Percentiles rank a stretch among this genome's conserved stretches.
These are phyloP conservation scores for Chrysemys picta DNA, from an alignment of 2,113 vertebrate species.

Conservation along the genomic window DNA sequence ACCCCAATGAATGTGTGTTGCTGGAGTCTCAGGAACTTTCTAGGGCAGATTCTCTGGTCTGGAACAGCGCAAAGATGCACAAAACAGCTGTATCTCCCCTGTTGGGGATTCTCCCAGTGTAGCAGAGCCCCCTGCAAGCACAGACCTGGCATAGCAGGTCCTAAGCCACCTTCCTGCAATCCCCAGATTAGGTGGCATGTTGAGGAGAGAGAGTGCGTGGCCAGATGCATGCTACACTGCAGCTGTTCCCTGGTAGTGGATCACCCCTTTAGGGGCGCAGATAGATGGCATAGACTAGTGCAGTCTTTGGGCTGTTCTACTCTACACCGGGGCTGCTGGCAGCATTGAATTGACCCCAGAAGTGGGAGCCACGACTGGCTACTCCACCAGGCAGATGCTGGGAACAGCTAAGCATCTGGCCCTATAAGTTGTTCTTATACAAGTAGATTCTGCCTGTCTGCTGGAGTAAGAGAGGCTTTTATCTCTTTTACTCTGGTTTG, in stretches of 20 bases:
- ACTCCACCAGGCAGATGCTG: not conserved
- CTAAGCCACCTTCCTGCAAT: not conserved
- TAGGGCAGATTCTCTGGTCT: not conserved
- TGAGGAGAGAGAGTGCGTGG: not conserved
- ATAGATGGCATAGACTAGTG: not conserved
- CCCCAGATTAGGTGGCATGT: not conserved
- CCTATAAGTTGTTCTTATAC: not conserved
- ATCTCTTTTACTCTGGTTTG: not conserved
- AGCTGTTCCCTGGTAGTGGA: not conserved
- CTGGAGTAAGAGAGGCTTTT: not conserved
- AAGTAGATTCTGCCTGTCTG: not conserved
- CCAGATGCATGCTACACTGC: not conserved
- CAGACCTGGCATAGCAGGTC: not conserved
- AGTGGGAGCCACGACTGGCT: not conserved
- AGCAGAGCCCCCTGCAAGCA: not conserved
- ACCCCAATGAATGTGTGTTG: not conserved
- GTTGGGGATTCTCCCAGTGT: not conserved
- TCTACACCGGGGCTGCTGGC: not conserved
- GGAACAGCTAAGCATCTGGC: not conserved
- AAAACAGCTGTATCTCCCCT: not conserved
- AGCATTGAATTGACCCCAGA: not conserved
- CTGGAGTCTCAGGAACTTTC: not conserved
- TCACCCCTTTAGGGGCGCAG: rapidly evolving
- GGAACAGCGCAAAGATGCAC: not conserved
- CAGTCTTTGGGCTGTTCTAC: not conserved